Base-by-base conservation (phyloP, 2,113 vertebrate species). In the Lepus timidus region DNA sequence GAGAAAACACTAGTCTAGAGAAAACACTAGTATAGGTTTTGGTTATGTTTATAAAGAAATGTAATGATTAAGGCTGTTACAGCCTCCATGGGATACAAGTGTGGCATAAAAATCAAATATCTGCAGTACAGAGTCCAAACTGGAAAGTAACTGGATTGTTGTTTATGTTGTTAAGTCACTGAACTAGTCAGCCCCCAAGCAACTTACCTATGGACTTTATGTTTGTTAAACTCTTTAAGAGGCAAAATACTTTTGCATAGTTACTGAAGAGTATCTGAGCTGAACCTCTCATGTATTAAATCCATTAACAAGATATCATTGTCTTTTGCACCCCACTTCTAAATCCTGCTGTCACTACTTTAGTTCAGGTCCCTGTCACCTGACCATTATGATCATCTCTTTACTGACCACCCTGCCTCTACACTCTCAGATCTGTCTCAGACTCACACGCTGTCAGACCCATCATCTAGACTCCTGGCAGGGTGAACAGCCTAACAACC, bases 1-100 rank as follows among this genome's bases (percentile, higher is more conserved):
- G 25, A 71, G 52, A 89, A 52, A 44, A 51, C 29, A 31, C 3
- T 22, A 9, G 16, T 78, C 44, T 27, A 27, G 25, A 71, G 52
- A 89, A 52, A 44, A 51, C 29, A 31, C 3, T 22, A 9, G 16
- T 78, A 33, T 27, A 27, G 22, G 4, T 76, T 62, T 58, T 31
- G 68, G 11, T 83, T 74, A 51, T 83, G 23, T 6, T 55, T 44
- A 52, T 23, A 2, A 27, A 39, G 79, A 19, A 27, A 52, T 49
- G 29, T 67, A 8, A 67, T 71, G 49, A 13, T 20, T 2, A 23
- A 79, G 19, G 29, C n/a, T 7, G 6, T 14, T 16, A n/a, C 14
- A 55, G 31, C n/a, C 22, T 3, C 9, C 25, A 13, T 2, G 9
- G 1, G 61, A 8, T 27, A 1, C 17, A 11, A 1, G 8, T 9